Conservation (phyloP, 2,888 invertebrate genomes). For the Pemphredon lugubris region DNA sequence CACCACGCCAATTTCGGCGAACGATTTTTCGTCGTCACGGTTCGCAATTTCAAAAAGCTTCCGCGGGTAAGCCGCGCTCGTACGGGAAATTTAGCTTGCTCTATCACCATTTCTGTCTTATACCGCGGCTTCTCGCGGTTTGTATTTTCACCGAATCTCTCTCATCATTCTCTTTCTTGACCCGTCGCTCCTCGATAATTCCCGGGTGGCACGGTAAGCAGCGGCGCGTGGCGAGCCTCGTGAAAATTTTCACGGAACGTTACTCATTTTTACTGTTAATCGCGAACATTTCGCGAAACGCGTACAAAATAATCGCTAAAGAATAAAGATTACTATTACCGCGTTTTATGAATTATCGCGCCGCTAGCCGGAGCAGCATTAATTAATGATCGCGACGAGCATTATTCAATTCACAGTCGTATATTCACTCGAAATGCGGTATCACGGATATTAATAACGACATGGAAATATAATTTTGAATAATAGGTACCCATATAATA, state of each 20-base stretch:
- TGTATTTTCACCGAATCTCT: slow-evolving; percentile 39
- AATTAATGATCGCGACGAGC: slow-evolving; percentile 42
- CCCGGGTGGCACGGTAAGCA: neutral
- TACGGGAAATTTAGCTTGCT: slow-evolving; percentile 34
- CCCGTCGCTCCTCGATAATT: neutral
- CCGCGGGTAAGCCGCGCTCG: slow-evolving; percentile 31
- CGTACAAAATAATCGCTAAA: too few relatives aligned
- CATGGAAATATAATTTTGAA: too few relatives aligned
- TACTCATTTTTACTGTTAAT: neutral
- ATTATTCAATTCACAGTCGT: too few relatives aligned
- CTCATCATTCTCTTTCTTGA: neutral
- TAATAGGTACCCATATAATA: too few relatives aligned
- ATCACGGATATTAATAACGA: too few relatives aligned
- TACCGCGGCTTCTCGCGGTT: slow-evolving; percentile 42
- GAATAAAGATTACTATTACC: neutral
- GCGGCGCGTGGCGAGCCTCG: neutral
- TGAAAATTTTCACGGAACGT: slow-evolving; percentile 14
- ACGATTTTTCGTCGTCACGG: slow-evolving; percentile 47
- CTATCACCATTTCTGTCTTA: slow-evolving; percentile 52
- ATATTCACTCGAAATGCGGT: too few relatives aligned
- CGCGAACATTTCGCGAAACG: neutral
- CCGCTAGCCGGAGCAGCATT: slow-evolving; percentile 1
- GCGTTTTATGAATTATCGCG: slow-evolving; percentile 21
- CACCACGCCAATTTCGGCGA: slow-evolving; percentile 44
- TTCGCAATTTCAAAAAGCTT: slow-evolving; percentile 49